These are phyloP conservation scores for Diorhabda carinulata DNA, from an alignment of 1,140 invertebrate species.

Conservation along the genomic window DNA sequence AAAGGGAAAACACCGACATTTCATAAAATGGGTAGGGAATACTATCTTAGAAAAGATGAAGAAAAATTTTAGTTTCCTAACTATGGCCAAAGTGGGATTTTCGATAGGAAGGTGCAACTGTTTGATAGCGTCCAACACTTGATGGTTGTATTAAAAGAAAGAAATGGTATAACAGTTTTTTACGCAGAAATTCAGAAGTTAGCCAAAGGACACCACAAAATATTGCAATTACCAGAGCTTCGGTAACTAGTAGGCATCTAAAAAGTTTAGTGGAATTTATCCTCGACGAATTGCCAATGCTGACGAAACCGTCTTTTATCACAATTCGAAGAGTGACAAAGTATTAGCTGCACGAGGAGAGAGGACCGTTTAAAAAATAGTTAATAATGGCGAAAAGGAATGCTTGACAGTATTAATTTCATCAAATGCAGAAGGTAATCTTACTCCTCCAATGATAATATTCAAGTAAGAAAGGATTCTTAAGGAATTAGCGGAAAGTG, in stretches of 20 bases:
- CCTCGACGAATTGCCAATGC: slow-evolving; percentile 8
- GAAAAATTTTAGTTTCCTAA: slow-evolving; percentile 7
- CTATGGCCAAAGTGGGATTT: slow-evolving; percentile 23
- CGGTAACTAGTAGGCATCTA: slow-evolving; percentile 18
- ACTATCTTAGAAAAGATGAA: slow-evolving; percentile 11
- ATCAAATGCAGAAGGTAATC: slow-evolving; percentile 26
- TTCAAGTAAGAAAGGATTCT: slow-evolving; percentile 44
- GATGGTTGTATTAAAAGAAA: background rate
- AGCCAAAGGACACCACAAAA: slow-evolving; percentile 16
- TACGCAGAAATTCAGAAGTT: slow-evolving; percentile 10
- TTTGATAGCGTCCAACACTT: slow-evolving; percentile 20
- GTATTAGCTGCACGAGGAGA: slow-evolving; percentile 5
- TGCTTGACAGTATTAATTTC: slow-evolving; percentile 21
- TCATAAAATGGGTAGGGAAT: slow-evolving; percentile 19
- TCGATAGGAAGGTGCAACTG: slow-evolving; percentile 17
- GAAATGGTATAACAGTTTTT: slow-evolving; percentile 20
- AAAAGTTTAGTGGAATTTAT: background rate
- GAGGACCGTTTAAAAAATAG: slow-evolving; percentile 2
- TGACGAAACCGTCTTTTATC: slow-evolving; percentile 16
- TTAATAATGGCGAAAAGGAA: slow-evolving; percentile 22
- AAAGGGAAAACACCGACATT: slow-evolving; percentile 12
- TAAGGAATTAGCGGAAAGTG: slow-evolving; percentile 25
- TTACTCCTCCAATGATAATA: slow-evolving; percentile 40
- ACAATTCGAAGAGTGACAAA: slow-evolving; percentile 10
- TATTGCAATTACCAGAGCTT: slow-evolving; percentile 17